These are phyloP conservation scores for Sabatieria punctata DNA, from an alignment of 2,888 invertebrate genomes.

Conservation along the genomic window DNA sequence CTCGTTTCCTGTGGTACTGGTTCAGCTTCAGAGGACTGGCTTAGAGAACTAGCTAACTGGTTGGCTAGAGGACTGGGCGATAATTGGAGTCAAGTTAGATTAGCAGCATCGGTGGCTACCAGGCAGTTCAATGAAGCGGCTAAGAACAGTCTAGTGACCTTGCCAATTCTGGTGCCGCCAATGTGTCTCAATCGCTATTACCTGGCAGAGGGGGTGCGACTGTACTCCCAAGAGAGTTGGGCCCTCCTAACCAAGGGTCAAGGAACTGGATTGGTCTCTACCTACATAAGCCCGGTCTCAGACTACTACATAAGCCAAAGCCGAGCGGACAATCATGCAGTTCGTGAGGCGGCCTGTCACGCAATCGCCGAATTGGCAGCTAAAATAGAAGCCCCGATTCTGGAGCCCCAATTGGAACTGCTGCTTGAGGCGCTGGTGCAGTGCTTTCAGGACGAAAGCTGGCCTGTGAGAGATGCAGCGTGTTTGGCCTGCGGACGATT, in stretches of 20 bases:
- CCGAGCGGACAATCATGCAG: constrained; percentile 41
- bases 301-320: constrained; percentile 39
- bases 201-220: constrained; percentile 41
- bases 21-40: background rate
- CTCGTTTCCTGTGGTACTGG: constrained; percentile 26
- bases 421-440: constrained; percentile 37
- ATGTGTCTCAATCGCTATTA: constrained; percentile 43
- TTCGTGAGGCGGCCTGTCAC: constrained; percentile 42
- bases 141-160: no score
- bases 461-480: constrained; percentile 44
- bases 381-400: constrained; percentile 25
- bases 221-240: constrained; percentile 38
- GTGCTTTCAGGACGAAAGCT: constrained; percentile 42
- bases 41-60: constrained; percentile 32
- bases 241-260: background rate
- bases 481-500: constrained; percentile 42
- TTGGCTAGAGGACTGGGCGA: constrained; percentile 40
- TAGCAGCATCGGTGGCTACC: constrained; percentile 41
- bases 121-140: constrained; percentile 34
- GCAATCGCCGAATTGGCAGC: constrained; percentile 42
- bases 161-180: constrained; percentile 33
- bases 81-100: constrained; percentile 43
- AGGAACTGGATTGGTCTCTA: constrained; percentile 5
- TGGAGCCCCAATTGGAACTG: constrained; percentile 32
- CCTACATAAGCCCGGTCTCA: constrained; percentile 27